Base-by-base conservation (phyloP, 53 echinoderm and acorn worm species). In the Glandiceps talaboti region DNA sequence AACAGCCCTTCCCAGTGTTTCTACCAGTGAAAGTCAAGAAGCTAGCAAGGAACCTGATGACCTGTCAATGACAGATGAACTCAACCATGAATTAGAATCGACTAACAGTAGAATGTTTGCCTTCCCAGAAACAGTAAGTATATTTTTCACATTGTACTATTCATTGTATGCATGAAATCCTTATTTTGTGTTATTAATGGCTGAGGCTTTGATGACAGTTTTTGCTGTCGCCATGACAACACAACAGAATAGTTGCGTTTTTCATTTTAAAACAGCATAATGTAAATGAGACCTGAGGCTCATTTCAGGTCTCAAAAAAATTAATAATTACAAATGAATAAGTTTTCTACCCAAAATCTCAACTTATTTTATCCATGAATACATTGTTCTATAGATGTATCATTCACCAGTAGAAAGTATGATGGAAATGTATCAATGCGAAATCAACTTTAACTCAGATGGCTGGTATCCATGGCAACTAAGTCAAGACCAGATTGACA, bases 1-100 rank as follows among this genome's bases (percentile, higher is more conserved):
- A 76, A 89, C 86, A 26, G 87, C 86, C 31, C 77, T 91, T 1
- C 91, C 91, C 1, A 33, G 81, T 33, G 84, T 80, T 0, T 1
- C 80, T 76, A 0, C 74, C 83, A 75, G 45, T 30, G 26, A 30
- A 32, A 74, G 79, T 78, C 84, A 74, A 25, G 31, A 74, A 79
- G 33, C 32, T 74, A 79, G 74, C 27, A 25, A 1, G 14, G 33
- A 14, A 12, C 6, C 6, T 12, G 64, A 45, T 6, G 64, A 45
- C 64, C 64, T 45, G 64, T 45, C 64, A 45, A 45, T 45, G 64
- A 45, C 6, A 12, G 64, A 45, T 45, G 64, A 6, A 45, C 64
- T 45, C 6, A 20, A 0, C 29, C 33, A 77, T 6, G 77, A 77
- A 76, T 28, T 1, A 1, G 32, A 77, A 84, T 73, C 45, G 14